These are phyloP conservation scores for Alauda arvensis DNA, from an alignment of 2,797 vertebrate genomes.

Conservation along the genomic window DNA sequence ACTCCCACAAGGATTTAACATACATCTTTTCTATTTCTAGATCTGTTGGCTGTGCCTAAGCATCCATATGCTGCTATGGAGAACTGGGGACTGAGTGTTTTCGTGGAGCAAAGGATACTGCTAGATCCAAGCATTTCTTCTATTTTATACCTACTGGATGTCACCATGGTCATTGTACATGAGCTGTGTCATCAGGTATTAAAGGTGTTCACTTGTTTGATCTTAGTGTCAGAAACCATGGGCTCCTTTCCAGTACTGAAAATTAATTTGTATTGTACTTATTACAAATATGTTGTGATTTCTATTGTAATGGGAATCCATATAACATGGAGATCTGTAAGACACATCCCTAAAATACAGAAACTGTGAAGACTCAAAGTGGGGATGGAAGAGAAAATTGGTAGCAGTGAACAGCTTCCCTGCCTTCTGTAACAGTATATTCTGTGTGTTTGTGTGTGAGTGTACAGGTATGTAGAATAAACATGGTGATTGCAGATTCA, in stretches of 20 bases:
- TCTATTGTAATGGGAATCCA: neutral
- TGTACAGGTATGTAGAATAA: constrained; percentile 4
- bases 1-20: constrained; percentile 38
- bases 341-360: neutral
- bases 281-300: neutral
- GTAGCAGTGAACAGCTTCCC: neutral
- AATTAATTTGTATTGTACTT: neutral
- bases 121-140: constrained; percentile 93
- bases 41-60: constrained; percentile 97
- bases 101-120: constrained; percentile 96
- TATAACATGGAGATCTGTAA: neutral
- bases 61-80: constrained; percentile 98
- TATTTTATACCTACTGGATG: constrained; percentile 93
- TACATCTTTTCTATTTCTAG: constrained; percentile 75
- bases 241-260: neutral
- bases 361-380: neutral
- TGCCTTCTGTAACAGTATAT: neutral
- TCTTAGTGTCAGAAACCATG: neutral
- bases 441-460: neutral
- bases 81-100: constrained; percentile 97
- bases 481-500: neutral
- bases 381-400: neutral
- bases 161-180: constrained; percentile 98
- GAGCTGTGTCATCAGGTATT: constrained; percentile 94
- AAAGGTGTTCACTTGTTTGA: constrained; percentile 30